Base-by-base conservation (phyloP, 2,888 invertebrate genomes). In the Timema podura region DNA sequence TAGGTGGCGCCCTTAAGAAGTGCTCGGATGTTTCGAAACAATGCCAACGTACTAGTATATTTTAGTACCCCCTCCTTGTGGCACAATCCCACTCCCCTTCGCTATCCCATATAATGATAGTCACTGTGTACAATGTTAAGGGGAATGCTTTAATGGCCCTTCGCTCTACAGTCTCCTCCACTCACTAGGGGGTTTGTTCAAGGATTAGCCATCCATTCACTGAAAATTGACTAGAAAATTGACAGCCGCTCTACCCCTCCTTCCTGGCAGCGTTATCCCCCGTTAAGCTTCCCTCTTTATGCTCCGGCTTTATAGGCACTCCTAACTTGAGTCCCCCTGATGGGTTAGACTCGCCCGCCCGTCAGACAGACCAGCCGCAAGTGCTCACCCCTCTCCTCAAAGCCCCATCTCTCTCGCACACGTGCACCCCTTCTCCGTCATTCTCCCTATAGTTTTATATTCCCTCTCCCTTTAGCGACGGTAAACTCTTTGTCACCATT, bases 211-310 rank as follows among this genome's bases (percentile, higher is more conserved):
- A 72, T 75, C 74, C 74, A 75, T 79, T 79, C 78, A 78, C 79
- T 80, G 79, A 80, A 80, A 80, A 80, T 81, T 79, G 81, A 80
- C 79, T 80, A 80, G 80, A 80, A 80, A 81, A 81, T 80, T 79
- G 78, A 79, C 73, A 73, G 73, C 54, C 70, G 68, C 72, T 70
- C 68, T 48, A 54, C 69, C 68, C 69, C 54, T 15, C 44, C 15
- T 46, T 54, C n/a, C 65, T 30, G 48, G 11, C 5, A 45, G 49
- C 66, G 49, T 48, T 49, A 66, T 44, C 66, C 51, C 48, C 48
- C 44, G 66, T 51, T 49, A 48, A 66, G 45, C 66, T 66, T 30
- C 66, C 51, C 66, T 51, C 66, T 64, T 64, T 64, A 68, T 64
- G n/a, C 64, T 16, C 68, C 49, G 64, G 68, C 68, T 68, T 64